phyloP scores from a whole-genome alignment of 2,113 vertebrate species.

The Picathartes gymnocephalus region DNA sequence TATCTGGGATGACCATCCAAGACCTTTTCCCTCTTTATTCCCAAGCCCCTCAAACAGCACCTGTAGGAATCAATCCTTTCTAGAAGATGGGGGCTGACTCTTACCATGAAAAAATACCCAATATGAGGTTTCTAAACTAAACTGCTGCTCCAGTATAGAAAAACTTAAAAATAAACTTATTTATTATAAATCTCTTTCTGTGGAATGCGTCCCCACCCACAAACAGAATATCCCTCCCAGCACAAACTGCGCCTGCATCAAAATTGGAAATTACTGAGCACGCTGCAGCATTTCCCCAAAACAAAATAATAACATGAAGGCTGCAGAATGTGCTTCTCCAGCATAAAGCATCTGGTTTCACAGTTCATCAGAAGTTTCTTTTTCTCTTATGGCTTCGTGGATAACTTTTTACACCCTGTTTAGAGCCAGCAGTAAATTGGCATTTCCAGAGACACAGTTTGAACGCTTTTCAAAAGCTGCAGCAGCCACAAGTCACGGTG shows the following conservation, averaged over 20 bases:
- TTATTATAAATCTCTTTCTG: not conserved
- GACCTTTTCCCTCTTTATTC: not conserved
- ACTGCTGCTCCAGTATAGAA: not conserved
- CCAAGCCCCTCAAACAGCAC: not conserved
- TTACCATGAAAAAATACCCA: not conserved
- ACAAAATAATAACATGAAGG: not conserved
- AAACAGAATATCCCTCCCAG: not conserved
- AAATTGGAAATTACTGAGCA: not conserved
- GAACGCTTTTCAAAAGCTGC: not conserved
- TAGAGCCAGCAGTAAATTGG: not conserved
- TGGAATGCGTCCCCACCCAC: not conserved
- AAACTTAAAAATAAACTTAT: not conserved
- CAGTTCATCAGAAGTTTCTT: constrained; percentile 15
- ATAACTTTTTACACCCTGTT: not conserved
- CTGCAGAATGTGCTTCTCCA: constrained; percentile 1
- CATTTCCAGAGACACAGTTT: not conserved
- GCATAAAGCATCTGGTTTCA: constrained; percentile 46
- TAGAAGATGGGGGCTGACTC: not conserved
- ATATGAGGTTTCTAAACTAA: not conserved
- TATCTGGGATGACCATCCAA: not conserved
- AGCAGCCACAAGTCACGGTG: accelerated
- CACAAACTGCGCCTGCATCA: not conserved
- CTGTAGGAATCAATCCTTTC: not conserved
- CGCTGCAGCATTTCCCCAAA: not conserved
- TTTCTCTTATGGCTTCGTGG: not conserved